Conservation (phyloP, 2,888 invertebrate species). For the Piscicola geometra region DNA sequence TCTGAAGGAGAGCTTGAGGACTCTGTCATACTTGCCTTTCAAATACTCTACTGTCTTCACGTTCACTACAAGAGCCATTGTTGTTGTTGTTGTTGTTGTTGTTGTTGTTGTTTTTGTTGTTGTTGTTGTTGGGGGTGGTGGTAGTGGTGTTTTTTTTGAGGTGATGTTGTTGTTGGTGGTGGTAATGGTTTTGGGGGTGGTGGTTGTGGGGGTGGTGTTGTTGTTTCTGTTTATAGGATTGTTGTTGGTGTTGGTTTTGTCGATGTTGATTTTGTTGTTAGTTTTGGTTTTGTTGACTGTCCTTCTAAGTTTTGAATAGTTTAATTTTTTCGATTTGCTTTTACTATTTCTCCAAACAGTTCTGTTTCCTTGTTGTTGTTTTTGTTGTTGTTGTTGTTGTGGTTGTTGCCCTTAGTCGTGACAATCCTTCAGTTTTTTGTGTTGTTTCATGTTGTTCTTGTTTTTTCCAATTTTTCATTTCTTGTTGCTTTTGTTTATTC, state of each 20-base stretch:
- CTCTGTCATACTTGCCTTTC: slow-evolving; percentile 51
- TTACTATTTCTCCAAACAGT: not conserved
- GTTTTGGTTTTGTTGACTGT: not conserved
- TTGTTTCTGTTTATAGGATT: not conserved
- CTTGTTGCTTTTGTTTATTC: not conserved
- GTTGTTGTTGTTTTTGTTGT: slow-evolving; percentile 20
- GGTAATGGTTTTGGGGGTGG: no score
- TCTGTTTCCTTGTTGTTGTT: not conserved
- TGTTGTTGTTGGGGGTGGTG: not conserved
- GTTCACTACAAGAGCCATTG: slow-evolving; percentile 53
- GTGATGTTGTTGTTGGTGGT: not conserved
- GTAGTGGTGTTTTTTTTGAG: not conserved
- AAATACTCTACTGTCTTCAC: slow-evolving; percentile 54
- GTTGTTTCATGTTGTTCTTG: not conserved
- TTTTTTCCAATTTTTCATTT: not conserved
- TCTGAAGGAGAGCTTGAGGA: slow-evolving; percentile 62
- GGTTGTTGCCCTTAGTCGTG: not conserved
- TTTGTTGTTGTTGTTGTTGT: slow-evolving; percentile 3
- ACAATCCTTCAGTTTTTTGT: not conserved
- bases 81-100: not conserved
- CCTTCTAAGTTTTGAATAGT: not conserved
- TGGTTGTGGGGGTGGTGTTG: not conserved
- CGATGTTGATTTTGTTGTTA: not conserved
- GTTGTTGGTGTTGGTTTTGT: not conserved
- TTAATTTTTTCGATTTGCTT: no score